These are phyloP conservation scores for Coelogynopora nodosa DNA, from an alignment of 2,888 invertebrate species.

Conservation along the genomic window DNA sequence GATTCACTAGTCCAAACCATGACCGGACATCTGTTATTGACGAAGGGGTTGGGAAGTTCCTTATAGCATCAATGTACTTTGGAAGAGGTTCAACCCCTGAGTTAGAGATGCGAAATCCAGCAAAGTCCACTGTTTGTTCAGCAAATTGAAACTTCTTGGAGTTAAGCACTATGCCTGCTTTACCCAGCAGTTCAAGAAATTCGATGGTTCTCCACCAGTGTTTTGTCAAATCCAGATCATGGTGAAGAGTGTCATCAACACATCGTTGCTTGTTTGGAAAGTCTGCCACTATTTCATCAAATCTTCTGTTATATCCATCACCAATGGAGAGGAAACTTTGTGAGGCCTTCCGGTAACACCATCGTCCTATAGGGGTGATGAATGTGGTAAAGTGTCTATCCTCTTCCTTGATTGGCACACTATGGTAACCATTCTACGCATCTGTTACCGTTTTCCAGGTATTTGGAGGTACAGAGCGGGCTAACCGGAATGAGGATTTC, in stretches of 20 bases:
- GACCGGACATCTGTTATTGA: no score
- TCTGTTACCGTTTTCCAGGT: not conserved
- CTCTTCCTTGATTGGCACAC: not conserved
- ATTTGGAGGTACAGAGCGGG: not conserved
- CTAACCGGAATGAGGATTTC: not conserved
- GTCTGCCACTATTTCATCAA: slow-evolving; percentile 47
- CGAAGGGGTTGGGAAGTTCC: no score
- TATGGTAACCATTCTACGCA: no score
- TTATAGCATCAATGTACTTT: no score
- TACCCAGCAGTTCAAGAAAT: not conserved
- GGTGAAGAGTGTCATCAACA: not conserved
- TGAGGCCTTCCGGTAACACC: slow-evolving; percentile 37
- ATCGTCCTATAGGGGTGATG: not conserved
- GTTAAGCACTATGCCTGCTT: not conserved
- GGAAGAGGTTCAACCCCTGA: no score
- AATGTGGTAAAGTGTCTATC: not conserved
- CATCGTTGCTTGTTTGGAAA: slow-evolving; percentile 48
- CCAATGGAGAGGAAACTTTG: slow-evolving; percentile 48
- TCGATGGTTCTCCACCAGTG: not conserved
- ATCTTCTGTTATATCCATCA: slow-evolving; percentile 48
- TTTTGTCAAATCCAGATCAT: not conserved
- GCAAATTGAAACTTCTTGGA: slow-evolving; percentile 1
- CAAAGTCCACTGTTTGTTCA: not conserved
- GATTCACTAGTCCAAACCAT: no score
- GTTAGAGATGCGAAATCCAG: no score